These are phyloP conservation scores for Eledona agricola DNA, from an alignment of 2,888 invertebrate species.

Conservation along the genomic window DNA sequence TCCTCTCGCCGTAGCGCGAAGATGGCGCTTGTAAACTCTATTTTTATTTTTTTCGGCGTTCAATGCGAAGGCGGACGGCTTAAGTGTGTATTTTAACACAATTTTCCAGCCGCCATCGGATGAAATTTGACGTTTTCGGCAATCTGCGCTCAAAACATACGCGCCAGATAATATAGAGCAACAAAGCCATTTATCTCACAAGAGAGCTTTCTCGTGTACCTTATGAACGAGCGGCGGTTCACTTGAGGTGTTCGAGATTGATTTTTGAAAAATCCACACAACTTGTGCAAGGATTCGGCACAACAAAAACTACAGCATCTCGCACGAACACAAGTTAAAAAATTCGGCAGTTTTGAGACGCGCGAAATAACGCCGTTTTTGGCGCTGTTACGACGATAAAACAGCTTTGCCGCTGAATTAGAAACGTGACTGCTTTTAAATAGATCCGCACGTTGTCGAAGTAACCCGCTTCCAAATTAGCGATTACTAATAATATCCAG, in stretches of 20 bases:
- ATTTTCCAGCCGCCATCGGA: slow-evolving; percentile 37
- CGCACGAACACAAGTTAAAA: slow-evolving; percentile 8
- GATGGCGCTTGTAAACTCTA: slow-evolving; percentile 10
- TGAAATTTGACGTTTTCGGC: slow-evolving; percentile 41
- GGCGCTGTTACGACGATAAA: no score
- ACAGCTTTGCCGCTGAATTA: slow-evolving; percentile 6
- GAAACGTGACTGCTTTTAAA: slow-evolving; percentile 15
- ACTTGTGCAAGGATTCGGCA: slow-evolving; percentile 20
- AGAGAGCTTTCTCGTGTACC: slow-evolving; percentile 54
- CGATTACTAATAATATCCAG: slow-evolving; percentile 2
- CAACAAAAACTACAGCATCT: slow-evolving; percentile 12
- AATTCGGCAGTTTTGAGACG: slow-evolving; percentile 12
- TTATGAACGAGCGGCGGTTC: slow-evolving; percentile 18
- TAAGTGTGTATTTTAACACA: slow-evolving; percentile 38
- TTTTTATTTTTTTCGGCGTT: no score
- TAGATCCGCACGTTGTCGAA: neutral
- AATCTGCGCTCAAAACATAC: slow-evolving; percentile 48
- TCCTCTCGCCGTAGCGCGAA: slow-evolving; percentile 43
- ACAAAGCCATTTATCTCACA: slow-evolving; percentile 54
- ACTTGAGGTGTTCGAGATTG: slow-evolving; percentile 27
- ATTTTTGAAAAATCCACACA: slow-evolving; percentile 27
- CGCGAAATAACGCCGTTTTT: slow-evolving; percentile 10
- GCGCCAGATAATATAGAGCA: slow-evolving; percentile 51
- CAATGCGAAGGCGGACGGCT: slow-evolving; percentile 5
- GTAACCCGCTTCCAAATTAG: neutral